Conservation (phyloP, 2,797 vertebrate genomes). For the Pseudotriccus pelzelni region DNA sequence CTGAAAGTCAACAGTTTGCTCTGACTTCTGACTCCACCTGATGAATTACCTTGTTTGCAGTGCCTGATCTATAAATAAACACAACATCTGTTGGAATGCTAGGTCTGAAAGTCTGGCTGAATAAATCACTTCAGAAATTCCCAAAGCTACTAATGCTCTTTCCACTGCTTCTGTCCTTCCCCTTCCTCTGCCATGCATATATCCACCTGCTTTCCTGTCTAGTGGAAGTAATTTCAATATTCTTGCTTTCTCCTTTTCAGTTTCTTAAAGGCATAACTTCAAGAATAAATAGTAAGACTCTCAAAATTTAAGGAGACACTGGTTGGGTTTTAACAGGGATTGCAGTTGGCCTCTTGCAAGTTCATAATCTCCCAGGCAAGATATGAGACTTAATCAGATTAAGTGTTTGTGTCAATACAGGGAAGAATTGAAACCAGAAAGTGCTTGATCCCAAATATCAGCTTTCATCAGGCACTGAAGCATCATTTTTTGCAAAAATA, state of each 20-base stretch:
- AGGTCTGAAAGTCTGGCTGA: constrained; percentile 14
- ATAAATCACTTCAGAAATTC: constrained; percentile 50
- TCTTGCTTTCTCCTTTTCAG: not conserved
- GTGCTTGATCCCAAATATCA: not conserved
- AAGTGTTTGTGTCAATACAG: not conserved
- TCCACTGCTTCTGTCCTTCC: not conserved
- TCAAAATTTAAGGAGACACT: not conserved
- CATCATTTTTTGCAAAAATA: not conserved
- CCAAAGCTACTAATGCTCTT: not conserved
- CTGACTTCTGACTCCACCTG: constrained; percentile 22
- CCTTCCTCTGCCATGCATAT: not conserved
- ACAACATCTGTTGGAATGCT: constrained; percentile 41
- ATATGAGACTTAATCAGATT: not conserved
- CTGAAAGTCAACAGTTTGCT: not conserved
- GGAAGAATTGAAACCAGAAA: not conserved
- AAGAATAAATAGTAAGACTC: not conserved
- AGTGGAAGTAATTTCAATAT: not conserved
- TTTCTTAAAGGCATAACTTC: not conserved
- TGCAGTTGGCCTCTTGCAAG: not conserved
- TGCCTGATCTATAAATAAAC: constrained; percentile 50
- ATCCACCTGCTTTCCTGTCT: not conserved
- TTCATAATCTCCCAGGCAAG: not conserved
- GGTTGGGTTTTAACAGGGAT: not conserved
- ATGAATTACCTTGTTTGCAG: constrained; percentile 49
- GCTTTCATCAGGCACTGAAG: not conserved